phyloP scores from a whole-genome alignment of 2,797 vertebrate genomes.

The Microchirus variegatus region DNA sequence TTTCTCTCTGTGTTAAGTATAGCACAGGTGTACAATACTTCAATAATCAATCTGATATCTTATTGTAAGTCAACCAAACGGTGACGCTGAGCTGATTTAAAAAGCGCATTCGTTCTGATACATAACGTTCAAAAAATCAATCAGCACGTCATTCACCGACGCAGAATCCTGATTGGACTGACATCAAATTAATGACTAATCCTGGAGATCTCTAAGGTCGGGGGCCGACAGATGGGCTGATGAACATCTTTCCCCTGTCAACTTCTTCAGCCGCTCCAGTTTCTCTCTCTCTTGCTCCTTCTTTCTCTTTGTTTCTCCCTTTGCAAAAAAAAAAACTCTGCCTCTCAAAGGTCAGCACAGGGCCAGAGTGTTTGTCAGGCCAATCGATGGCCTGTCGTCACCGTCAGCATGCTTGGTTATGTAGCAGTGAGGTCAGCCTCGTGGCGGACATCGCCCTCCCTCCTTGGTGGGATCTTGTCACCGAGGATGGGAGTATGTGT shows the following conservation, averaged over 20 bases:
- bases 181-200: conserved; percentile 15
- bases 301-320: conserved; percentile 34
- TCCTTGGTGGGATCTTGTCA: conserved; percentile 82
- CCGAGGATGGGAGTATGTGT: conserved; percentile 45
- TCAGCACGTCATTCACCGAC: neutral
- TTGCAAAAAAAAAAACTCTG: conserved; percentile 35
- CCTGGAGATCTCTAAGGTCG: conserved; percentile 5
- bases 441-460: conserved; percentile 44
- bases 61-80: neutral
- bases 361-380: conserved; percentile 75
- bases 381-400: conserved; percentile 84
- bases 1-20: neutral
- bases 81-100: neutral
- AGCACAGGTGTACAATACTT: neutral
- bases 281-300: conserved; percentile 10
- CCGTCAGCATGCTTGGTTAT: conserved; percentile 82
- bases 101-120: neutral
- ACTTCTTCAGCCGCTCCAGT: conserved; percentile 6
- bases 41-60: conserved; percentile 3
- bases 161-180: neutral
- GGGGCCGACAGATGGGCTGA: conserved; percentile 22
- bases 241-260: conserved; percentile 46
- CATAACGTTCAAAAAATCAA: neutral
- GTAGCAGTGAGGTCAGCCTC: conserved; percentile 65
- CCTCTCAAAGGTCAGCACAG: conserved; percentile 81